Conservation (phyloP, 1,140 invertebrate species). For the Micrasema longulum region DNA sequence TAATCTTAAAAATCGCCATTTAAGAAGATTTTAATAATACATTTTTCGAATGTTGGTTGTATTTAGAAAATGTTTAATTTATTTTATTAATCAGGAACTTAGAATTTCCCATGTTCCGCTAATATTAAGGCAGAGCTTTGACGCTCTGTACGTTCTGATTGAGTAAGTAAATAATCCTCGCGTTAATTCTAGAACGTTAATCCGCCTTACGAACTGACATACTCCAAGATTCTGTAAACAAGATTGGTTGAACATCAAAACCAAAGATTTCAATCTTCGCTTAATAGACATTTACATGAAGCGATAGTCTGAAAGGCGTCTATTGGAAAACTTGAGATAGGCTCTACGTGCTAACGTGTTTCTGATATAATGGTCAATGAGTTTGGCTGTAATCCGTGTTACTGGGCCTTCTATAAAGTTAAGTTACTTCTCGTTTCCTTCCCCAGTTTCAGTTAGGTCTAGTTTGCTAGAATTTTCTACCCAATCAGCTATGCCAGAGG, state of each 20-base stretch:
- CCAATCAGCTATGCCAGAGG: conserved; percentile 45
- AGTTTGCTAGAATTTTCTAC: conserved; percentile 36
- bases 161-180: neutral
- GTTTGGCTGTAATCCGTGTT: conserved; percentile 25
- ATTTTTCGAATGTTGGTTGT: no score
- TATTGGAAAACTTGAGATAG: conserved; percentile 32
- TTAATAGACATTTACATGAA: conserved; percentile 41
- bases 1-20: no score
- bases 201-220: conserved; percentile 10
- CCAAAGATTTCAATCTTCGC: conserved; percentile 37
- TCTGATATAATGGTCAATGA: conserved; percentile 37
- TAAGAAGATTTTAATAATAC: no score
- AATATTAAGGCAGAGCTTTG: no score
- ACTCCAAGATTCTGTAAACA: conserved; percentile 20
- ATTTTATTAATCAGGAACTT: no score
- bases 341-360: conserved; percentile 27
- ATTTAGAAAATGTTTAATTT: no score
- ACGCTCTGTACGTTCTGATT: no score
- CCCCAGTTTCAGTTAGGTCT: conserved; percentile 19
- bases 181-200: conserved; percentile 14
- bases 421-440: conserved; percentile 30
- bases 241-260: conserved; percentile 31
- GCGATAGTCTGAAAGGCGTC: conserved; percentile 13
- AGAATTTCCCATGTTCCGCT: no score
- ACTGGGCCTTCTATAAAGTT: conserved; percentile 36